phyloP scores from a whole-genome alignment of 2,888 invertebrate genomes.

The Eilema sororculum region DNA sequence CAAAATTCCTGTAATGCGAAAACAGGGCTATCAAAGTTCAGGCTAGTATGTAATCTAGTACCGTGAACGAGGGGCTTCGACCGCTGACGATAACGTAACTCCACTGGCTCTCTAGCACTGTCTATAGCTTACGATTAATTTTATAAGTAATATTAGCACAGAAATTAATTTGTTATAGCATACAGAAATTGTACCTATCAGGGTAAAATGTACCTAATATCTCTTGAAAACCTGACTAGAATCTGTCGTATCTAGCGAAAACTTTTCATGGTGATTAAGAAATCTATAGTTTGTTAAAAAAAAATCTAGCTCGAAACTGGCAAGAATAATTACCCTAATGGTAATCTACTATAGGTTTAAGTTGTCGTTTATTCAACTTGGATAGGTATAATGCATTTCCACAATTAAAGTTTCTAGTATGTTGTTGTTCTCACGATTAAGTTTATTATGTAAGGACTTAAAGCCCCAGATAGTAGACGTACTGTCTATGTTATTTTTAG shows the following conservation, averaged over 20 bases:
- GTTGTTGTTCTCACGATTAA: slow-evolving; percentile 62
- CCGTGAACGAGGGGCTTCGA: slow-evolving; percentile 78
- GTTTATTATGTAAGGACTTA: slow-evolving; percentile 44
- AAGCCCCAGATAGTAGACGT: slow-evolving; percentile 58
- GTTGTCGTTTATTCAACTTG: slow-evolving; percentile 25
- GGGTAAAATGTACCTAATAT: background rate
- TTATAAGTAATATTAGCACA: slow-evolving; percentile 52
- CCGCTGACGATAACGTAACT: slow-evolving; percentile 75
- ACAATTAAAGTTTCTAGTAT: too few species aligned
- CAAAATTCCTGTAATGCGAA: slow-evolving; percentile 63
- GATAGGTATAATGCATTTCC: slow-evolving; percentile 26
- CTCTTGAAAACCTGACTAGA: background rate
- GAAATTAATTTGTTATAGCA: slow-evolving; percentile 47
- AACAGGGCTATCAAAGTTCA: slow-evolving; percentile 77
- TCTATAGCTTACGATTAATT: slow-evolving; percentile 53
- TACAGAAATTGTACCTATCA: slow-evolving; percentile 1
- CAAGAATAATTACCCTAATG: slow-evolving; percentile 41
- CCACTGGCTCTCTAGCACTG: slow-evolving; percentile 53
- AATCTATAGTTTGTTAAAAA: slow-evolving; percentile 20
- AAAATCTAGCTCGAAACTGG: slow-evolving; percentile 29
- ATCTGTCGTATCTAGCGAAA: slow-evolving; percentile 7
- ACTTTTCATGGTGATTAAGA: slow-evolving; percentile 29
- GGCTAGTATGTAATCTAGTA: slow-evolving; percentile 74
- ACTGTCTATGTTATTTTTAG: slow-evolving; percentile 73
- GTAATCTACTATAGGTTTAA: slow-evolving; percentile 30